A percentile compares a stretch with the other conserved stretches of the same genome.
Conservation (phyloP, 2,797 vertebrate species). For the Onychomys arenicola region DNA sequence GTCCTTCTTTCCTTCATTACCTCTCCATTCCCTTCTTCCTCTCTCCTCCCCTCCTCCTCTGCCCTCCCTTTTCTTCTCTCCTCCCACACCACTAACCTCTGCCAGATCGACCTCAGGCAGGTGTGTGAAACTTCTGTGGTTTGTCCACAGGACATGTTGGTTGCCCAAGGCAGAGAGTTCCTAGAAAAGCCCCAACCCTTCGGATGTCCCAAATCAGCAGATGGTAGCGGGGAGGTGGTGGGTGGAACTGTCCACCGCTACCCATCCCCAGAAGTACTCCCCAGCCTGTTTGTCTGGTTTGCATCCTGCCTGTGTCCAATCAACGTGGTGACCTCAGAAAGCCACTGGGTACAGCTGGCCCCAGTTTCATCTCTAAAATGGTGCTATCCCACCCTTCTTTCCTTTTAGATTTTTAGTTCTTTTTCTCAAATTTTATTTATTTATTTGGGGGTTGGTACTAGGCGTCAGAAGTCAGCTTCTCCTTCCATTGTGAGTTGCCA, state of each 20-base stretch:
- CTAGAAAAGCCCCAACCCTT: not conserved
- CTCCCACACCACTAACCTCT: not conserved
- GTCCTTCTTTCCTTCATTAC: not conserved
- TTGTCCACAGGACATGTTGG: not conserved
- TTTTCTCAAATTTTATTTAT: not conserved
- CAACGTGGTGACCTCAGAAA: conserved; percentile 9
- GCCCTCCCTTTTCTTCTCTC: no score
- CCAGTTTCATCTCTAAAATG: not conserved
- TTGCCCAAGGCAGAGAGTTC: not conserved
- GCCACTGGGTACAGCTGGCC: not conserved
- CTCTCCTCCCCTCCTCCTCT: not conserved
- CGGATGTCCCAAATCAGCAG: not conserved
- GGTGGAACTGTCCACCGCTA: not conserved
- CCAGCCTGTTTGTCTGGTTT: not conserved
- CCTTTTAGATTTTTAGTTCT: not conserved
- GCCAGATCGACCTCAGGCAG: not conserved
- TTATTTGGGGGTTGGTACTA: not conserved
- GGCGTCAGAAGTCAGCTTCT: not conserved
- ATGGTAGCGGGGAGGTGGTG: not conserved
- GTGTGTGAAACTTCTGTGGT: not conserved
- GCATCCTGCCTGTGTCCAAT: not conserved
- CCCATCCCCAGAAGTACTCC: not conserved
- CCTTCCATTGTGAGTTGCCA: not conserved
- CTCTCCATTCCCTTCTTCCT: no score
- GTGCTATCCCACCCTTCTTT: not conserved